phyloP scores from a whole-genome alignment of 2,888 invertebrate species.

The Agrotis segetum region DNA sequence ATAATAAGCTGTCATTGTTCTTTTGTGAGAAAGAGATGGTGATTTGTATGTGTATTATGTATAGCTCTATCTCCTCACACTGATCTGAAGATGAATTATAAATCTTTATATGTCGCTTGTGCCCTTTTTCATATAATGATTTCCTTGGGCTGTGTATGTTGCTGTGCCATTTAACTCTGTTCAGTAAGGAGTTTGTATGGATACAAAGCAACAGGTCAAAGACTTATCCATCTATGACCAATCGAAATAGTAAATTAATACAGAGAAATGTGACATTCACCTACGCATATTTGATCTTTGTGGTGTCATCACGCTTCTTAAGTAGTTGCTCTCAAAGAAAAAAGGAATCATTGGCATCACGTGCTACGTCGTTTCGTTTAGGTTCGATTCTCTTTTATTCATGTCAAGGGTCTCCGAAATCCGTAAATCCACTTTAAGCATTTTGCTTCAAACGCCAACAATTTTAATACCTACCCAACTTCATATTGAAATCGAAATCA shows the following conservation, averaged over 20 bases:
- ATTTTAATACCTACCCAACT: conserved; percentile 1
- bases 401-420: not conserved
- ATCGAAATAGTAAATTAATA: not conserved
- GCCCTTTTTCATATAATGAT: not conserved
- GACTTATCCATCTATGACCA: not conserved
- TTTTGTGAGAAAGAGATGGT: not conserved
- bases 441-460: conserved; percentile 18
- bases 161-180: too few species aligned
- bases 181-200: not conserved
- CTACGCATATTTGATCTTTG: too few species aligned
- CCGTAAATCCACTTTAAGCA: not conserved
- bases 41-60: too few species aligned
- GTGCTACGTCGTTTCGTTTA: too few species aligned
- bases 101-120: not conserved
- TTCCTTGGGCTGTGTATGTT: fast-evolving
- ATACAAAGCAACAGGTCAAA: not conserved
- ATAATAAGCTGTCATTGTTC: too few species aligned
- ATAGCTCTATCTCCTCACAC: not conserved
- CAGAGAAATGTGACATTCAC: not conserved
- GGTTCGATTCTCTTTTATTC: too few species aligned
- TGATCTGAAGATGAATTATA: not conserved
- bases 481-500: conserved; percentile 37
- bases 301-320: too few species aligned
- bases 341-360: too few species aligned
- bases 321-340: too few species aligned